Conservation (phyloP, 1,140 invertebrate genomes). For the Camponotus pennsylvanicus region DNA sequence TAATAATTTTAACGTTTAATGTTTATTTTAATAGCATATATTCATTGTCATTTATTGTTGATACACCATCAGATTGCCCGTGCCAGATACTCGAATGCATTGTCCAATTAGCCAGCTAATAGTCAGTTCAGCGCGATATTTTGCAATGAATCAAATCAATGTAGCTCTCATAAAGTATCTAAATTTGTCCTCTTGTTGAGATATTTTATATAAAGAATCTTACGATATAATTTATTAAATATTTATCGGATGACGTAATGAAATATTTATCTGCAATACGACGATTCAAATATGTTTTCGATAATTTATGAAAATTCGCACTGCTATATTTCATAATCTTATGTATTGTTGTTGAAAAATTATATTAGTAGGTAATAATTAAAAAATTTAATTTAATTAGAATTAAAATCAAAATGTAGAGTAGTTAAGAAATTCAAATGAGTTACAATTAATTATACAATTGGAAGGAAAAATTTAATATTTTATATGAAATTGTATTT, state of each 20-base stretch:
- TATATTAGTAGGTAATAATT: too few species aligned
- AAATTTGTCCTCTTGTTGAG: background rate
- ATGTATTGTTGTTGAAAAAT: too few species aligned
- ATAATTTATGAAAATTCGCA: background rate
- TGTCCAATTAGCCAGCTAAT: slow-evolving; percentile 24
- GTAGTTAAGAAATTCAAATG: too few species aligned
- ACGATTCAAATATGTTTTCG: background rate
- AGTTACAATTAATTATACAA: too few species aligned
- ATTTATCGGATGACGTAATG: background rate
- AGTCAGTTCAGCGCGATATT: background rate
- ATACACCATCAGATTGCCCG: background rate
- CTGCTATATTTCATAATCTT: background rate
- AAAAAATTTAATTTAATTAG: too few species aligned
- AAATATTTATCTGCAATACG: background rate
- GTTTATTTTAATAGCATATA: background rate
- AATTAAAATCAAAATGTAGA: too few species aligned
- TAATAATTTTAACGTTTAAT: background rate
- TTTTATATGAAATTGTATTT: too few species aligned
- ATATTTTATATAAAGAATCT: background rate
- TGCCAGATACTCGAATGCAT: slow-evolving; percentile 28
- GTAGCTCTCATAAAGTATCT: slow-evolving; percentile 10
- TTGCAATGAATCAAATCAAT: slow-evolving; percentile 24
- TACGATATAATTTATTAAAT: background rate
- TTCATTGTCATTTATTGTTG: slow-evolving; percentile 39
- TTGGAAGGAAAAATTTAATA: too few species aligned